phyloP scores from a whole-genome alignment of 1,140 invertebrate genomes.

The Rhizoglyphus robini region DNA sequence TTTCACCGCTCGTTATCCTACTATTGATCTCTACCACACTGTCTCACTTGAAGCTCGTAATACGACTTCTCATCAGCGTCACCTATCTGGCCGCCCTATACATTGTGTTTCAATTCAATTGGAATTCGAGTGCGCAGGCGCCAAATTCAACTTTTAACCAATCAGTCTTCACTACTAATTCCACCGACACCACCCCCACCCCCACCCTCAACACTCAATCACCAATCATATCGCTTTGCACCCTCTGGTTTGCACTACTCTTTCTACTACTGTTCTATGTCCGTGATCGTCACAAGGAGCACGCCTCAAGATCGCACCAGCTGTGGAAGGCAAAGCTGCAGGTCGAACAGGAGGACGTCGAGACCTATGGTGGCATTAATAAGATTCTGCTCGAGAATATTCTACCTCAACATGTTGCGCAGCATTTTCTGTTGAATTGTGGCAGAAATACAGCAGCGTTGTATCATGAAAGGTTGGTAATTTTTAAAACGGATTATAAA shows the following conservation, averaged over 20 bases:
- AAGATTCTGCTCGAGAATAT: constrained; percentile 90
- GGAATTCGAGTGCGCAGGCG: not conserved
- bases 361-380: constrained; percentile 86
- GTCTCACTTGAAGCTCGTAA: not conserved
- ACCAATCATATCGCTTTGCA: not conserved
- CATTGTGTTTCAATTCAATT: too few species aligned
- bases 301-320: constrained; percentile 71
- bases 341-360: constrained; percentile 82
- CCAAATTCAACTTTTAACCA: too few species aligned
- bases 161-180: not conserved
- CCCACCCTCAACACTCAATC: not conserved
- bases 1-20: not conserved
- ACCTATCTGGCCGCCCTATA: not conserved
- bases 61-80: not conserved
- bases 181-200: not conserved
- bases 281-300: constrained; percentile 65
- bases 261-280: constrained; percentile 41
- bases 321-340: constrained; percentile 80
- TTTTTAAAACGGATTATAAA: not conserved
- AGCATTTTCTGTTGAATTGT: constrained; percentile 58
- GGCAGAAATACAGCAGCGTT: not conserved
- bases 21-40: not conserved
- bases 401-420: constrained; percentile 83
- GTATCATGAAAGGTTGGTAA: constrained; percentile 16
- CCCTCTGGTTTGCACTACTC: constrained; percentile 9